Conservation (phyloP, 2,888 invertebrate species). For the Blastobasis adustella region DNA sequence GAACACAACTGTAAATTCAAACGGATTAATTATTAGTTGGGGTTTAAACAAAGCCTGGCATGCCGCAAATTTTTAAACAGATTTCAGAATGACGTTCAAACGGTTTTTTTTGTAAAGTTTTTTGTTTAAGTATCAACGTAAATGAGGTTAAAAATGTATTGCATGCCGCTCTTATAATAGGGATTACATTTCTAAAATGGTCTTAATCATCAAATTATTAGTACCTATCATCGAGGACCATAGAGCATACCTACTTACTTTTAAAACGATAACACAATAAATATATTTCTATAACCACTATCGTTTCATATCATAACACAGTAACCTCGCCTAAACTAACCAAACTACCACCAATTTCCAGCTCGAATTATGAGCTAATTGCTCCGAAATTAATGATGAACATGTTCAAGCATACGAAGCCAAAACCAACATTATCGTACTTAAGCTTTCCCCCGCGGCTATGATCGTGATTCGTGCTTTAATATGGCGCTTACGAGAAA, state of each 20-base stretch:
- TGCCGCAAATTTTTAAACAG: no score
- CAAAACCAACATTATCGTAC: constrained; percentile 21
- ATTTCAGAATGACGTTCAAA: no score
- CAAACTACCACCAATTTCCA: neutral
- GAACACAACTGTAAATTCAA: no score
- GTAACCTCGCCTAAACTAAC: no score
- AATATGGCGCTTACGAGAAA: constrained; percentile 15
- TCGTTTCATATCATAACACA: no score
- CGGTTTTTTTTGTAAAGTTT: neutral
- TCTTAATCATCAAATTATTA: neutral
- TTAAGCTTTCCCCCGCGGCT: constrained; percentile 11
- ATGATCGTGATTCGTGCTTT: constrained; percentile 15
- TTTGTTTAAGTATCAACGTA: neutral
- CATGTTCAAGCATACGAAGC: constrained; percentile 9
- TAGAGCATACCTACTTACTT: neutral
- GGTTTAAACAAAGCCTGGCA: no score
- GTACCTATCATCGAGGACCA: neutral
- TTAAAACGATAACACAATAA: no score
- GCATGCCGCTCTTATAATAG: neutral
- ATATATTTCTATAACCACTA: no score
- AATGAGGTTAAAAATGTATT: neutral
- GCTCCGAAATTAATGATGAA: constrained; percentile 12
- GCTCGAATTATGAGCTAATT: neutral
- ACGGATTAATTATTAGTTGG: no score
- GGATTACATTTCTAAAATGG: neutral